A percentile compares a stretch with the other conserved stretches of the same genome.
Conservation (phyloP, 2,113 vertebrate species). For the Neogobius melanostomus region DNA sequence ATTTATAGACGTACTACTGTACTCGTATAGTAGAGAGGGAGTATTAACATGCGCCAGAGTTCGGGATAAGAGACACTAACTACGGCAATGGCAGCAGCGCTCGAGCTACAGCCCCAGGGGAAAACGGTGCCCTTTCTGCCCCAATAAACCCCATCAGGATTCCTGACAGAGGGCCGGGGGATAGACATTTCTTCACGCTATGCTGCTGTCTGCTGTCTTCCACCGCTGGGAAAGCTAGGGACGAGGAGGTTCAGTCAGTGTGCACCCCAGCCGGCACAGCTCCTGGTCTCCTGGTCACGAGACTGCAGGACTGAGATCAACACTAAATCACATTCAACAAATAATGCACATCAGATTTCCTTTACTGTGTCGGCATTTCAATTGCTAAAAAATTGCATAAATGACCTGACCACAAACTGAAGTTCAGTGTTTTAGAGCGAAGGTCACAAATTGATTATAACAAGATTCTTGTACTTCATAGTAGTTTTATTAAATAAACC, state of each 20-base stretch:
- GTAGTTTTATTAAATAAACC: too few relatives aligned
- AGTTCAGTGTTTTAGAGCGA: too few relatives aligned
- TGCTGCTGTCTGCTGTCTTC: conserved; percentile 65
- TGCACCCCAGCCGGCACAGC: conserved; percentile 20
- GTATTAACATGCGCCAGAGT: conserved; percentile 17
- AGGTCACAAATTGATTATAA: too few relatives aligned
- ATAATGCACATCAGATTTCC: background rate
- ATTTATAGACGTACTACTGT: conserved; percentile 16
- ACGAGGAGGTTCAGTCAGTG: conserved; percentile 30
- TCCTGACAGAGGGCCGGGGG: conserved; percentile 67
- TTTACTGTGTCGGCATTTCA: too few relatives aligned
- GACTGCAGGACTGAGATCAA: conserved; percentile 1
- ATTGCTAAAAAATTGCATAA: too few relatives aligned
- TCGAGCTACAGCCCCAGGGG: conserved; percentile 69
- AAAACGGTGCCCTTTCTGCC: conserved; percentile 77
- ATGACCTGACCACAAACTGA: too few relatives aligned
- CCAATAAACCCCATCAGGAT: conserved; percentile 78
- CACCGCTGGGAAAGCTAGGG: conserved; percentile 36
- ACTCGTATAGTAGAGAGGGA: conserved; percentile 12
- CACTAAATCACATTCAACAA: background rate
- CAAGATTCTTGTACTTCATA: too few relatives aligned
- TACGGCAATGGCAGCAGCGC: conserved; percentile 60
- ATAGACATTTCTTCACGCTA: conserved; percentile 76
- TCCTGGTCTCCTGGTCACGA: conserved; percentile 13
- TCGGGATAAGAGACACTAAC: conserved; percentile 33